Conservation (phyloP, 2,113 vertebrate genomes). For the Sapayoa aenigma region DNA sequence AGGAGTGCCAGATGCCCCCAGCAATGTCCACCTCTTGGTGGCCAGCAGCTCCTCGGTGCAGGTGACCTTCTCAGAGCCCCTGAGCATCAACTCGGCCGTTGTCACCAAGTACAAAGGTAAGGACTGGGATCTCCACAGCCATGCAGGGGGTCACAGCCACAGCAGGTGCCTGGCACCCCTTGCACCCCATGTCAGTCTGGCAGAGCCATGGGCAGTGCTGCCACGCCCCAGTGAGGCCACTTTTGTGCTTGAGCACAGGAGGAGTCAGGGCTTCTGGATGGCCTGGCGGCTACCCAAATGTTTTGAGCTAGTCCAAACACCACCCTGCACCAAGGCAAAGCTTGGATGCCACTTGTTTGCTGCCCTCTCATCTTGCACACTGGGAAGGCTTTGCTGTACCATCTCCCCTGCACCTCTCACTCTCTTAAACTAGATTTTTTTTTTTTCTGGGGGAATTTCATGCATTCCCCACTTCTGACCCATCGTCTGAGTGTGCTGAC, state of each 20-base stretch:
- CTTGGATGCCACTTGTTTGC: background rate
- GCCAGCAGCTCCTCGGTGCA: slow-evolving; percentile 82
- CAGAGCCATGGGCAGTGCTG: background rate
- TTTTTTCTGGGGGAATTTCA: background rate
- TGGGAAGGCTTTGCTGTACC: background rate
- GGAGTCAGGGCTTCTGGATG: background rate
- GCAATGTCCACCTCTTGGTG: slow-evolving; percentile 78
- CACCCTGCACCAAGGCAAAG: background rate
- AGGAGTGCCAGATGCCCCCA: slow-evolving; percentile 84
- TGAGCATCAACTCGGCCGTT: slow-evolving; percentile 83
- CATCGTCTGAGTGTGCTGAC: background rate
- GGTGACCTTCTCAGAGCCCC: slow-evolving; percentile 86
- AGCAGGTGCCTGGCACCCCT: rapidly evolving
- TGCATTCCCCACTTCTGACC: background rate
- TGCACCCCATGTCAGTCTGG: rapidly evolving
- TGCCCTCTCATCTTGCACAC: background rate
- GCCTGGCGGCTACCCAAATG: background rate
- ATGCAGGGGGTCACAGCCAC: too few species aligned
- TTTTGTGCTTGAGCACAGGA: background rate
- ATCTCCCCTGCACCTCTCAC: background rate
- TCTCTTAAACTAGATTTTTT: background rate
- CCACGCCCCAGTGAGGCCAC: background rate
- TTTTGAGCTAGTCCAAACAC: background rate
- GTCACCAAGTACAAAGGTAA: slow-evolving; percentile 91
- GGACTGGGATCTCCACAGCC: rapidly evolving